These are phyloP conservation scores for Lepidonotus clava DNA, from an alignment of 2,888 invertebrate genomes.

Conservation along the genomic window DNA sequence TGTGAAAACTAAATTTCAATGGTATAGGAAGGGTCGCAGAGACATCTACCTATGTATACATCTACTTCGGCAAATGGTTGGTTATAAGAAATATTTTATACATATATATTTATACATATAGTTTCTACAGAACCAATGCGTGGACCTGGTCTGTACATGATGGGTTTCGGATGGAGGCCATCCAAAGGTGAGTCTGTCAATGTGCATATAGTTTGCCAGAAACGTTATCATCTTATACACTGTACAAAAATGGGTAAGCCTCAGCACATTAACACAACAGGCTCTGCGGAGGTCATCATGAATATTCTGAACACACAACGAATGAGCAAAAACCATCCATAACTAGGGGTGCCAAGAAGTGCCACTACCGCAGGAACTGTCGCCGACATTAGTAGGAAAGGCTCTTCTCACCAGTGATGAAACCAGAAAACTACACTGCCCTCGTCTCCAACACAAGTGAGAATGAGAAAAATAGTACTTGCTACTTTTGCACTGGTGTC, in stretches of 20 bases:
- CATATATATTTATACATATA: background rate
- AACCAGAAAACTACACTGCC: no score
- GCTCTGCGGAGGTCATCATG: no score
- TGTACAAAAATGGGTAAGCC: constrained; percentile 4
- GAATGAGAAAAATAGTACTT: no score
- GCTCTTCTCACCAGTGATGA: no score
- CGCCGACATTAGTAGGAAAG: no score
- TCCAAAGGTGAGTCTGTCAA: background rate
- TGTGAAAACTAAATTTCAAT: no score
- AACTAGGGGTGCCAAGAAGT: background rate
- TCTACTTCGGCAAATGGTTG: no score
- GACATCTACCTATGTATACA: no score
- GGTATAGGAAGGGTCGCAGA: no score
- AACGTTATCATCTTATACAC: background rate
- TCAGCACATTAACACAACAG: no score
- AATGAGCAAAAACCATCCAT: background rate
- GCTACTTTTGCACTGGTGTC: constrained; percentile 15
- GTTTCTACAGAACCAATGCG: constrained; percentile 10
- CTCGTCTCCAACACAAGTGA: no score
- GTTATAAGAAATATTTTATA: background rate
- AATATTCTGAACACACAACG: background rate
- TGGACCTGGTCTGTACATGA: background rate
- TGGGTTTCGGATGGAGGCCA: background rate
- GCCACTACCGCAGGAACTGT: no score
- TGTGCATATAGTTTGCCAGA: constrained; percentile 2